A percentile compares a stretch with the other conserved stretches of the same genome.
Evolutionary conservation across 1,140 invertebrate genomes (phyloP).

Genomic region (Elysia chlorotica): DNA sequence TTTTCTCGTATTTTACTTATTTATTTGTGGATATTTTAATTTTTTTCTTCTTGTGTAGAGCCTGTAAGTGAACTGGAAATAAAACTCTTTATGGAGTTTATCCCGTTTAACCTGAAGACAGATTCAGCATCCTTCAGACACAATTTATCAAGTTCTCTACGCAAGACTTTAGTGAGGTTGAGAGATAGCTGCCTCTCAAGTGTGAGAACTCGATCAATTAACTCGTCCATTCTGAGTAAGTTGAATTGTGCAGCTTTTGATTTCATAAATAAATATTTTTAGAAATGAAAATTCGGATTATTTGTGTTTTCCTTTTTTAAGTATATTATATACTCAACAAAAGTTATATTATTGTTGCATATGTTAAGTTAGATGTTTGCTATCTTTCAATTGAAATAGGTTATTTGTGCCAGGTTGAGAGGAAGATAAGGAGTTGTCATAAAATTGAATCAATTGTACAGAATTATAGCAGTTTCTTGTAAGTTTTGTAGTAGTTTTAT

Average conservation of each 20-base stretch:
- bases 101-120: constrained; percentile 51
- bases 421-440: no score
- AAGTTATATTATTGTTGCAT: neutral
- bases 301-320: no score
- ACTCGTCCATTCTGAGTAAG: constrained; percentile 12
- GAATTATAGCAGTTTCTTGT: no score
- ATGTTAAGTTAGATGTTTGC: no score
- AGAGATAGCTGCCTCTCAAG: constrained; percentile 39
- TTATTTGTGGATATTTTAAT: no score
- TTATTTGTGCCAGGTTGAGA: no score
- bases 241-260: neutral
- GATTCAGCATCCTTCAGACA: constrained; percentile 56
- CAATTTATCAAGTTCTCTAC: constrained; percentile 37
- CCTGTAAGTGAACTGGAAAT: constrained; percentile 38
- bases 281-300: no score
- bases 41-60: constrained; percentile 36
- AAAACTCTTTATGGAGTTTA: constrained; percentile 33
- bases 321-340: no score
- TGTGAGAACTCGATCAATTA: constrained; percentile 30
- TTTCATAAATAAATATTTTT: neutral
- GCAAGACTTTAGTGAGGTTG: constrained; percentile 39
- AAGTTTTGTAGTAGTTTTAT: no score
- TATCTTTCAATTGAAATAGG: no score
- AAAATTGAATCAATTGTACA: no score
- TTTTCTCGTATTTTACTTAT: no score